Base-by-base conservation (phyloP, 2,797 vertebrate species). In the Pampus argenteus region DNA sequence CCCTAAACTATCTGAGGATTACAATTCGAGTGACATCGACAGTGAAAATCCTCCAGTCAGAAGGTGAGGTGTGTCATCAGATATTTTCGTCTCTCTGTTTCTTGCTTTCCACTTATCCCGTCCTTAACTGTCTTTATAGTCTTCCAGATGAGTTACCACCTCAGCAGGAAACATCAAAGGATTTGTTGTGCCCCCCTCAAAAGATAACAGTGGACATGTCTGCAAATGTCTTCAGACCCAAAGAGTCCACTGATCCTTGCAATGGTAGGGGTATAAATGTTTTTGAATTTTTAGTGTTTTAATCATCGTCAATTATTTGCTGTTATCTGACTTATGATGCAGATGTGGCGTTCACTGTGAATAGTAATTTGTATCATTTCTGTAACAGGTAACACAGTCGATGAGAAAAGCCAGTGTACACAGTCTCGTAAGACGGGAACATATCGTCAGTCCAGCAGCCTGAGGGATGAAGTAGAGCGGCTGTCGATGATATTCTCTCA, bases 51-150 rank as follows among this genome's bases (percentile, higher is more conserved):
- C 9, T 22, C 28, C 34, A 26, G 25, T 40, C 15, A 49, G 22
- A 63, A 78, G 60, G 91, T 93, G 67, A 87, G 75, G 6, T 25
- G 9, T 63, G 15, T 55, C 25, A 5, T 68, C 20, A 66, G 9
- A 25, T 26, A 9, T 59, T 14, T 72, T 8, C 42, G 40, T 63
- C 9, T 52, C 9, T 22, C 1, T 68, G 5, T 66, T n/a, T n/a
- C 31, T 55, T 8, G 5, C 3, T 28, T 6, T 54, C 20, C 14
- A 2, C 2, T 3, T 10, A 2, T 49, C 26, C 3, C 13, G 15
- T 44, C 11, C 14, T 14, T 42, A 25, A 17, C n/a, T 56, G 25
- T 26, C 10, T 4, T 54, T 42, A 17, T 10, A 87, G 88, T 31
- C 17, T 18, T 8, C 18, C 67, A 38, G 64, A 45, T 40, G 64